These are phyloP conservation scores for Epicauta chinensis DNA, from an alignment of 1,140 invertebrate genomes.

Conservation along the genomic window DNA sequence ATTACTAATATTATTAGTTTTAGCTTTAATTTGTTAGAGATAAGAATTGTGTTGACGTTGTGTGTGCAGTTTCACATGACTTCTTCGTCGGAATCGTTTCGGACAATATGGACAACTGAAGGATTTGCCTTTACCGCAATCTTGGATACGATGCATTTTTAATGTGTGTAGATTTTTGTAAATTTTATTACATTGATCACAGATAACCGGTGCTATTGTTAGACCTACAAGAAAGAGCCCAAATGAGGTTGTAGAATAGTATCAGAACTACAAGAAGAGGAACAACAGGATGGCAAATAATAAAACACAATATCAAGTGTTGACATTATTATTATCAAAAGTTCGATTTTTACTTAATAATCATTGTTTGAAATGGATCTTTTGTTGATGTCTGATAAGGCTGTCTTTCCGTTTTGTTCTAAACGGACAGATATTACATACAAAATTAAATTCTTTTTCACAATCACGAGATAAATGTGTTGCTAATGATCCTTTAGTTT, in stretches of 20 bases:
- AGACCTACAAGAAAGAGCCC: not conserved
- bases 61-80: conserved; percentile 19
- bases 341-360: too few species aligned
- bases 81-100: conserved; percentile 17
- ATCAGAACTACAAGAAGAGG: too few species aligned
- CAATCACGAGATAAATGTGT: conserved; percentile 27
- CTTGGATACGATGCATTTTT: conserved; percentile 18
- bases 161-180: conserved; percentile 25
- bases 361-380: too few species aligned
- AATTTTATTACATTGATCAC: conserved; percentile 19
- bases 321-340: too few species aligned
- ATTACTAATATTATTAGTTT: not conserved
- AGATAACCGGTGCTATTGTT: not conserved
- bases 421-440: conserved; percentile 18
- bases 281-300: too few species aligned
- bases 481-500: conserved; percentile 24
- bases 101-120: conserved; percentile 20
- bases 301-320: too few species aligned
- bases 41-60: conserved; percentile 5
- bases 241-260: too few species aligned
- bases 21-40: not conserved
- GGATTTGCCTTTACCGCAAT: conserved; percentile 24
- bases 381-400: too few species aligned
- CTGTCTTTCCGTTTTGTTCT: too few species aligned
- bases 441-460: conserved; percentile 21